phyloP scores from a whole-genome alignment of 2,888 invertebrate genomes.

The Flabesymbios commensalis region DNA sequence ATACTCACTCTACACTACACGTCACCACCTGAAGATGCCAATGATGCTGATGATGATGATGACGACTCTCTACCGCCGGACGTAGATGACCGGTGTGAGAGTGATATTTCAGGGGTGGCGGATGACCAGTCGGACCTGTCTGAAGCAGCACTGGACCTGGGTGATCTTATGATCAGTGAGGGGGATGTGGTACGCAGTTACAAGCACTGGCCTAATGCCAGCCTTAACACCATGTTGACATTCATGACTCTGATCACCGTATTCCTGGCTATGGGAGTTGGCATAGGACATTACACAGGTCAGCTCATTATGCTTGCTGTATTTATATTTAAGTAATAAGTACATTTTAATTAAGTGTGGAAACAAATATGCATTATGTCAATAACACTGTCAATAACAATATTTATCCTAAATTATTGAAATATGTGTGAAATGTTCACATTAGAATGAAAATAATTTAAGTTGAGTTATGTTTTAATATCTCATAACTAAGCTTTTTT shows the following conservation, averaged over 20 bases:
- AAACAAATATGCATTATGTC: neutral
- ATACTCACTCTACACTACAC: too few relatives aligned
- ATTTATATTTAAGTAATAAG: neutral
- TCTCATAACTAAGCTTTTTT: too few relatives aligned
- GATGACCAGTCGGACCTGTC: conserved; percentile 25
- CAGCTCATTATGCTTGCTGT: neutral
- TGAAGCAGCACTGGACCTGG: conserved; percentile 12
- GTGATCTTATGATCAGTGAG: conserved; percentile 18
- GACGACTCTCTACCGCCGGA: too few relatives aligned
- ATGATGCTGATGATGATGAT: too few relatives aligned
- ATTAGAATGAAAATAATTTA: too few relatives aligned
- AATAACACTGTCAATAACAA: too few relatives aligned
- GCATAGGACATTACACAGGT: conserved; percentile 33
- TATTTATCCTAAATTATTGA: too few relatives aligned
- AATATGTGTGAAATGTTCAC: too few relatives aligned
- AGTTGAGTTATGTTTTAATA: too few relatives aligned
- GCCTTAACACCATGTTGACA: conserved; percentile 23
- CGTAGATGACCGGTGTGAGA: conserved; percentile 36
- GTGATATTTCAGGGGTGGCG: conserved; percentile 36
- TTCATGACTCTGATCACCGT: conserved; percentile 17
- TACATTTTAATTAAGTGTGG: neutral
- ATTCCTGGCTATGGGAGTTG: conserved; percentile 26
- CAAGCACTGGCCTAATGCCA: conserved; percentile 27
- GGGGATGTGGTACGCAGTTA: conserved; percentile 27
- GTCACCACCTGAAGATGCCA: too few relatives aligned